Base-by-base conservation (phyloP, 2,113 vertebrate genomes). In the Hippolais icterina region DNA sequence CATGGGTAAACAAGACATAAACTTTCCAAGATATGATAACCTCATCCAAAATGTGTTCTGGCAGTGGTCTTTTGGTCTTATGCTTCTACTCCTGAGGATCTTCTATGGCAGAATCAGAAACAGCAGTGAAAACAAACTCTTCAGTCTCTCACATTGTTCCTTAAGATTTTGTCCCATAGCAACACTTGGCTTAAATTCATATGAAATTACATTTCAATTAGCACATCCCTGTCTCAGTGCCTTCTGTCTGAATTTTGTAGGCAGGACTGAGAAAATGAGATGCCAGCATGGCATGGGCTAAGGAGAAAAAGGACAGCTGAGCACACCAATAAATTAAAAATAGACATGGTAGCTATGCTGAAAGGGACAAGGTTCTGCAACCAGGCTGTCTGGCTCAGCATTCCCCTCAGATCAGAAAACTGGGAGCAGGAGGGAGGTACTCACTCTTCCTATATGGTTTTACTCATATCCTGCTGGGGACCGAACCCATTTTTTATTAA, bases 31-130 rank as follows among this genome's bases (percentile, higher is more conserved):
- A 23, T 4, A 5, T 8, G 15, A 61, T 52, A 83, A 49, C 14
- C 25, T 84, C 17, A 64, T 56, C 14, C 69, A 60, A 68, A 87
- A 71, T 14, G 27, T 22, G 6, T 19, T 87, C 56, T 75, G 60
- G 23, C 42, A 47, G 33, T 12, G n/a, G 20, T 35, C 14, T 90
- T 84, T 75, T 42, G 22, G 22, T n/a, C 37, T 76, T 44, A 1
- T 33, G 17, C 12, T 57, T 79, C 79, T 85, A 57, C 70, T 92
- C 53, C 46, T 44, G 53, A 57, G 50, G 50, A 69, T 23, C 23
- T 94, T 75, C 66, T 53, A 85, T 16, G 49, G 61, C 44, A 91
- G 84, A 91, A 93, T 68, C 23, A 88, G 78, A 82, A 89, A 72
- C 41, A 85, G 37, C 41, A 87, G 37, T 37, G 53, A 41, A 94